Percentiles rank a stretch among this genome's conserved stretches.
Conservation (phyloP, 2,113 vertebrate genomes). For the Poecile atricapillus region DNA sequence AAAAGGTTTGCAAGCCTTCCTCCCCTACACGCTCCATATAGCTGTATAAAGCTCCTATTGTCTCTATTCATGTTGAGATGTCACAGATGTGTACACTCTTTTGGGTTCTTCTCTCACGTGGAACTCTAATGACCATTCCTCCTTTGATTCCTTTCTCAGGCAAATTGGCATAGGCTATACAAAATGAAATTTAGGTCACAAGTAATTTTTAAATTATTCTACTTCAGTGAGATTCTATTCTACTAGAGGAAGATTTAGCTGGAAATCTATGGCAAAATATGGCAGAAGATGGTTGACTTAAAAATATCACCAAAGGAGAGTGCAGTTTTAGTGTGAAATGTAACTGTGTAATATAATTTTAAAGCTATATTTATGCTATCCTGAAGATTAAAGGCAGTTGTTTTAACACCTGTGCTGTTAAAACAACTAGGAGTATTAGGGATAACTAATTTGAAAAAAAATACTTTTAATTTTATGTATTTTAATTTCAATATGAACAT, state of each 20-base stretch:
- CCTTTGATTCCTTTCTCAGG: conserved; percentile 22
- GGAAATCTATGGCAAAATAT: neutral
- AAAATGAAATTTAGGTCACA: conserved; percentile 24
- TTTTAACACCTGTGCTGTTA: neutral
- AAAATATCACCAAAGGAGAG: neutral
- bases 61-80: conserved; percentile 36
- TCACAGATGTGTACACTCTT: conserved; percentile 42
- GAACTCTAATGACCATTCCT: neutral
- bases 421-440: neutral
- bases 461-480: neutral
- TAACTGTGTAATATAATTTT: neutral
- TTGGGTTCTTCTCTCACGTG: neutral
- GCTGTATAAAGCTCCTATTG: conserved; percentile 5
- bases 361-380: neutral
- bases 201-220: neutral
- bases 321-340: neutral
- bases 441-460: neutral
- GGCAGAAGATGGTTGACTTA: neutral
- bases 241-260: neutral
- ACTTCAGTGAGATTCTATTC: neutral
- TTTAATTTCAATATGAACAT: neutral
- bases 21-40: neutral
- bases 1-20: neutral
- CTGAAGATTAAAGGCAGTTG: neutral
- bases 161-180: neutral